Evolutionary conservation across 1,140 invertebrate genomes (phyloP), one percentile per base, ranked within the genome.

Genomic region (Centruroides sculpturatus): DNA sequence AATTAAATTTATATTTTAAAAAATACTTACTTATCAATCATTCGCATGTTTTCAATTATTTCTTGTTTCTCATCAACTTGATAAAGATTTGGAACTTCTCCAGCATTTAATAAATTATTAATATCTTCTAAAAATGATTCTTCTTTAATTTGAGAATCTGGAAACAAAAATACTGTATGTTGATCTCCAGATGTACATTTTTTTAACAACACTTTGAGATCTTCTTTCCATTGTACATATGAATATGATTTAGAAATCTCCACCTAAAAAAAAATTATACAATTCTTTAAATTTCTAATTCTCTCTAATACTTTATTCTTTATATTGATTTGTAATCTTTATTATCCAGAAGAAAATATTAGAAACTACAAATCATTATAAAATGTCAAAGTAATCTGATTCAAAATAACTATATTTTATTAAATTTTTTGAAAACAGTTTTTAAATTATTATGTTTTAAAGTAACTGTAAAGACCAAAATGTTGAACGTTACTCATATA

Each of bases 71-170:
- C 92, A 67, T 97, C 92, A 3, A 80, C 73, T 12, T 80, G 80
- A 69, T 90, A 97, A 56, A 98, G 79, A 75, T 94, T 96, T 0
- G 92, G 92, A 1, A 96, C 79, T 79, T 97, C 92, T 35, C 92
- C 93, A 9, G 88, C 86, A 74, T 94, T 95, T 12, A 97, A 75
- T 71, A 98, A 81, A 74, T 95, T 96, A 70, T 87, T 94, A 1
- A 97, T 84, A 70, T 96, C 92, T 76, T 97, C 92, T 50, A 96
- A 73, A 71, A 95, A 96, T 1, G 82, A 83, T 77, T 95, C 91
- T 71, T 94, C 85, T 77, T 95, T 95, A 47, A 96, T 91, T 83
- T 89, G 71, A 12, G 84, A 84, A 71, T 94, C 90, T 54, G 85
- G 85, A 70, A 95, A 94, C 10, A 97, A 76, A 70, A 97, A 96